Percentiles rank a stretch among this genome's conserved stretches.
Evolutionary conservation across 2,888 invertebrate species (phyloP).

Genomic region (Leptinotarsa haldemani): DNA sequence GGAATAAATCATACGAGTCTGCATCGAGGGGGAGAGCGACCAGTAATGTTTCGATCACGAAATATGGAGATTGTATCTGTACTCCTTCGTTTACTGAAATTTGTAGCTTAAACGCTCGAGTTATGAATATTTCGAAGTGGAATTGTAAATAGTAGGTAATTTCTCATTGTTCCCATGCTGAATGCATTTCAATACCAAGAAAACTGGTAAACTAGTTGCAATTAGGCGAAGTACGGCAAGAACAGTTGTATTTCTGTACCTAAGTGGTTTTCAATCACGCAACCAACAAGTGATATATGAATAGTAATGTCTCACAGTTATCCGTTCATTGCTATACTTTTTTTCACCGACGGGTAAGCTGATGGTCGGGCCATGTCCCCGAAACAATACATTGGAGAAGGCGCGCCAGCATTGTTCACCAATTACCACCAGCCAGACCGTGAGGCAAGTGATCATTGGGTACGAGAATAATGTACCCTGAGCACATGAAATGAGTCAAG

Average conservation of each 20-base stretch:
- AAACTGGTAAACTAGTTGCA: constrained; percentile 19
- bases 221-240: constrained; percentile 1
- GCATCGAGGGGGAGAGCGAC: constrained; percentile 33
- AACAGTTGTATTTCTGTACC: background rate
- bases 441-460: too few species aligned
- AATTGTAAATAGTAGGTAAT: constrained; percentile 38
- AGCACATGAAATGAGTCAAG: too few species aligned
- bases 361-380: too few species aligned
- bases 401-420: too few species aligned
- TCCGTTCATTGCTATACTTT: too few species aligned
- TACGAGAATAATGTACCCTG: too few species aligned
- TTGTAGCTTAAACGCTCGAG: constrained; percentile 38
- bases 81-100: constrained; percentile 42
- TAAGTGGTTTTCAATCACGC: background rate
- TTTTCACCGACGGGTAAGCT: too few species aligned
- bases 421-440: too few species aligned
- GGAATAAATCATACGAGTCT: constrained; percentile 49
- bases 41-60: constrained; percentile 48
- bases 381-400: too few species aligned
- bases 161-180: constrained; percentile 34
- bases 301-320: background rate
- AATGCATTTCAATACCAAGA: constrained; percentile 21
- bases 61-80: constrained; percentile 53
- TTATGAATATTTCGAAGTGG: constrained; percentile 41
- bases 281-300: background rate